Evolutionary conservation across 2,797 vertebrate species (phyloP).

Genomic region (Myioborus miniatus): DNA sequence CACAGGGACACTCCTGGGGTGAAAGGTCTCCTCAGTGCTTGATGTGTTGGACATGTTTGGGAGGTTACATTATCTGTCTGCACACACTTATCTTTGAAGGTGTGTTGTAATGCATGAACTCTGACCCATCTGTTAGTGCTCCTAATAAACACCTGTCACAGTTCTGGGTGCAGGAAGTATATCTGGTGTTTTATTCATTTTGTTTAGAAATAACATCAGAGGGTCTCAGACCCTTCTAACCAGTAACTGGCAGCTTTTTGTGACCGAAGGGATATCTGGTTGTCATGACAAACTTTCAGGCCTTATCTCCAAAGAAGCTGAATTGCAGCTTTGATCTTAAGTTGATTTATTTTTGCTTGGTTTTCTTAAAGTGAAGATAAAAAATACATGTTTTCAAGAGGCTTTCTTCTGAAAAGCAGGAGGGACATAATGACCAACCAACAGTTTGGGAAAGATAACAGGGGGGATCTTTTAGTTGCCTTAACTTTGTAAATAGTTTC

Average conservation of each 20-base stretch:
- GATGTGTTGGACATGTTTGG: background rate
- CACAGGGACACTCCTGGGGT: rapidly evolving
- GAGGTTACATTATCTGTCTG: background rate
- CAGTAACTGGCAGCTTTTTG: background rate
- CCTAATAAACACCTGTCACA: background rate
- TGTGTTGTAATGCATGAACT: background rate
- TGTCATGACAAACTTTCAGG: background rate
- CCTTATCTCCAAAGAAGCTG: background rate
- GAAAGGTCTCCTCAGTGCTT: background rate
- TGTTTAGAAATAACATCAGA: background rate
- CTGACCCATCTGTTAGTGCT: background rate
- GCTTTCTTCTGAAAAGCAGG: background rate
- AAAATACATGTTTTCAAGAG: background rate
- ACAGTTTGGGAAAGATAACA: background rate
- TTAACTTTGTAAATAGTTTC: background rate
- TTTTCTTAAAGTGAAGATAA: background rate
- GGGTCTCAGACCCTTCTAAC: background rate
- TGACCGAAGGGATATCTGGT: background rate
- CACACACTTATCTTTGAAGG: background rate
- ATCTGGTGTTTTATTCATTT: background rate
- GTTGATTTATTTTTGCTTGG: background rate
- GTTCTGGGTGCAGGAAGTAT: background rate
- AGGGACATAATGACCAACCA: background rate
- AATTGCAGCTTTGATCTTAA: background rate
- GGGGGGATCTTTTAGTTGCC: background rate